Percentiles rank a stretch among this genome's conserved stretches.
These are phyloP conservation scores for Melinaea menophilus DNA, from an alignment of 2,888 invertebrate species.

Conservation along the genomic window DNA sequence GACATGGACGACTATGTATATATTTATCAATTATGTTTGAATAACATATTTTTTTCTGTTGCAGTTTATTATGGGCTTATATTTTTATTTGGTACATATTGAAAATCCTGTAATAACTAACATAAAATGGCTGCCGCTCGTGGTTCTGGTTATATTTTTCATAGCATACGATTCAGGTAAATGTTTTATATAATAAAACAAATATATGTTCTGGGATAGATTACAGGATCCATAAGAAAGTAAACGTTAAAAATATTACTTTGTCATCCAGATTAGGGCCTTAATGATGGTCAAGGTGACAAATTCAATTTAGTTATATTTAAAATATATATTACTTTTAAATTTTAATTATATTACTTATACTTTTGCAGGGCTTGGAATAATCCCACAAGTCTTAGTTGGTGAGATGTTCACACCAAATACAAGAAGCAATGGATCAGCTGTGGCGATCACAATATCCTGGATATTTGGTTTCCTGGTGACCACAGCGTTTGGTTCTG, in stretches of 20 bases:
- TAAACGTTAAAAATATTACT: not conserved
- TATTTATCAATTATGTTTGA: not conserved
- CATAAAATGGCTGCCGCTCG: constrained; percentile 46
- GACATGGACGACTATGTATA: not conserved
- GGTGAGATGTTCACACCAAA: constrained; percentile 38
- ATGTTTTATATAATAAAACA: constrained; percentile 13
- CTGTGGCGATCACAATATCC: constrained; percentile 26
- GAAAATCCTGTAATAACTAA: constrained; percentile 25
- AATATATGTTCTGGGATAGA: not conserved
- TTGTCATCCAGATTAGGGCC: not conserved
- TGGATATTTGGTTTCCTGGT: constrained; percentile 33
- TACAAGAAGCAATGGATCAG: constrained; percentile 35
- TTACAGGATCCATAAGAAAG: not conserved
- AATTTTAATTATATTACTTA: not conserved
- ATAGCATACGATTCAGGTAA: constrained; percentile 46
- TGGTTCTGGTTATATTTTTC: constrained; percentile 43
- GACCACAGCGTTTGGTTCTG: constrained; percentile 30
- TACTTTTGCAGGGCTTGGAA: constrained; percentile 33
- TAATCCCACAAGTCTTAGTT: constrained; percentile 33
- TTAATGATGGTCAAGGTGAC: not conserved
- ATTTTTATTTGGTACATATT: constrained; percentile 41
- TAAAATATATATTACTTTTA: not conserved
- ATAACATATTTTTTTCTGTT: constrained; percentile 14
- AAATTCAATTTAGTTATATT: not conserved
- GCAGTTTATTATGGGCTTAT: constrained; percentile 39